A percentile compares a stretch with the other conserved stretches of the same genome.
Evolutionary conservation across 2,888 invertebrate genomes (phyloP).

Genomic region (Schrankia costaestrigalis): DNA sequence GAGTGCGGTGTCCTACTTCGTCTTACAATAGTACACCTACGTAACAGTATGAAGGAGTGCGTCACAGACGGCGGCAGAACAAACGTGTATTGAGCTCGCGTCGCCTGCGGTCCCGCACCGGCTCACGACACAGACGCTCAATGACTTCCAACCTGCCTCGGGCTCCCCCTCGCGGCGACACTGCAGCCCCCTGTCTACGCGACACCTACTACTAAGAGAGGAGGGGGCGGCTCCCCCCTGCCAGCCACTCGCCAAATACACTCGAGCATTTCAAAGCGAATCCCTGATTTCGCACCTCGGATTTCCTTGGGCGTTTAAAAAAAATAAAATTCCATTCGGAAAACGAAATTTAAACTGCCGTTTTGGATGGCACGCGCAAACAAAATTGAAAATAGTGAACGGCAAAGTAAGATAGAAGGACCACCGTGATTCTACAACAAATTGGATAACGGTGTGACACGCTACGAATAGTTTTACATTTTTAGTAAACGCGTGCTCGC

Average conservation of each 20-base stretch:
- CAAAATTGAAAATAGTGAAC: conserved; percentile 40
- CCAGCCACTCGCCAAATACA: conserved; percentile 37
- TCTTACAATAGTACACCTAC: too few species aligned
- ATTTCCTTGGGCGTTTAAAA: conserved; percentile 37
- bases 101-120: conserved; percentile 6
- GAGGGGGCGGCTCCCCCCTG: neutral
- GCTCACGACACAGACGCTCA: conserved; percentile 4
- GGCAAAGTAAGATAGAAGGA: conserved; percentile 30
- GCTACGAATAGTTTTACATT: conserved; percentile 19
- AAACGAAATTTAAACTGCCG: conserved; percentile 48
- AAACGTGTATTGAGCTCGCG: conserved; percentile 6
- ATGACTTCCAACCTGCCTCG: conserved; percentile 2
- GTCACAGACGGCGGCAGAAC: conserved; percentile 2
- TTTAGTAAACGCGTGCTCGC: conserved; percentile 7
- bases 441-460: conserved; percentile 26
- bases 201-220: conserved; percentile 4
- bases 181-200: conserved; percentile 5
- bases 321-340: conserved; percentile 49
- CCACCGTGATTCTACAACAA: conserved; percentile 21
- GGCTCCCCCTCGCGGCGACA: neutral
- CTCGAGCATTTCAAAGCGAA: conserved; percentile 48
- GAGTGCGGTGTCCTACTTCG: too few species aligned
- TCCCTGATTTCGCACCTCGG: conserved; percentile 56
- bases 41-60: conserved; percentile 3
- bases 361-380: conserved; percentile 40